Conservation (phyloP, 2,888 invertebrate genomes). For the Celastrina argiolus region DNA sequence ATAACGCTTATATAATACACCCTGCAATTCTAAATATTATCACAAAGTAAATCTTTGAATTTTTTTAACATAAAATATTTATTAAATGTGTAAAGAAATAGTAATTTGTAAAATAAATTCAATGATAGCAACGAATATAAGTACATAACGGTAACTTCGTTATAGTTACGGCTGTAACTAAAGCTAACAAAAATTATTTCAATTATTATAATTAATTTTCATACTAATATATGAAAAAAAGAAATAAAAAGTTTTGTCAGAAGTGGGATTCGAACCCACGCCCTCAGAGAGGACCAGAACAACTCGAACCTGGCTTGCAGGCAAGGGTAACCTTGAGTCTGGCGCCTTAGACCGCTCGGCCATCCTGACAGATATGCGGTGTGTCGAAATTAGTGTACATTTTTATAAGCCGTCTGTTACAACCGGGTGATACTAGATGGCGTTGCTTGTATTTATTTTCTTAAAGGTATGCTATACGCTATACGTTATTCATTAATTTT, state of each 20-base stretch:
- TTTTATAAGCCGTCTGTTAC: neutral
- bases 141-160: no score
- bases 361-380: constrained; percentile 80
- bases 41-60: no score
- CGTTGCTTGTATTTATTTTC: neutral
- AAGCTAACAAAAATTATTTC: neutral
- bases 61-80: no score
- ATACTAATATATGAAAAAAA: neutral
- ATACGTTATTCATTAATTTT: no score
- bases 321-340: constrained; percentile 72
- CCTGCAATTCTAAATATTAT: neutral
- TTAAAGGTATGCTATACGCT: no score
- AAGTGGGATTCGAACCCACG: constrained; percentile 91
- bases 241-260: constrained; percentile 45
- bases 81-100: no score
- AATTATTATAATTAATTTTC: neutral
- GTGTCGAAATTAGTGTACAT: constrained; percentile 28
- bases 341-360: constrained; percentile 94
- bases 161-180: no score
- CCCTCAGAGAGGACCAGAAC: constrained; percentile 87
- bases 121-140: no score
- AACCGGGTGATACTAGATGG: neutral
- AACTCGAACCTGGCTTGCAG: constrained; percentile 82
- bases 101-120: no score
- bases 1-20: neutral